phyloP scores from a whole-genome alignment of 2,888 invertebrate species.

The Carcina quercana region DNA sequence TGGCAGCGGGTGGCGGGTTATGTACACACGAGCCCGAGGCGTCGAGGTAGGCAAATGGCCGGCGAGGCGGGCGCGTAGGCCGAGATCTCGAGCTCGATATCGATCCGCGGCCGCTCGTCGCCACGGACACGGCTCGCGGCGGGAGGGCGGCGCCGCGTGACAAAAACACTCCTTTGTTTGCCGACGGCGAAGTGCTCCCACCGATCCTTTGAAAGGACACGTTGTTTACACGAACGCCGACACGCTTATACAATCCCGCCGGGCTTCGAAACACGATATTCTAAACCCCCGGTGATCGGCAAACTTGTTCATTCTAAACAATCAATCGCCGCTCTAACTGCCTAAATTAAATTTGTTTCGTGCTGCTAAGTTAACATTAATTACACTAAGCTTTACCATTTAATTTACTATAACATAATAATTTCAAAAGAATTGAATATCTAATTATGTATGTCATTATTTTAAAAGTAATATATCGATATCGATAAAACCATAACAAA shows the following conservation, averaged over 20 bases:
- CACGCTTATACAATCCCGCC: slow-evolving; percentile 19
- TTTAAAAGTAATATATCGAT: slow-evolving; percentile 24
- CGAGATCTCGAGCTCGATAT: slow-evolving; percentile 67
- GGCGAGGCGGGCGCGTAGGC: slow-evolving; percentile 69
- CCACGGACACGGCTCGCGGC: slow-evolving; percentile 57
- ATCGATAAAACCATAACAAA: slow-evolving; percentile 23
- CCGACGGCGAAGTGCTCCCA: slow-evolving; percentile 32
- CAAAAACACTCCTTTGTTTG: slow-evolving; percentile 72
- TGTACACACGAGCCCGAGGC: slow-evolving; percentile 72
- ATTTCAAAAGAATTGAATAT: too few relatives aligned
- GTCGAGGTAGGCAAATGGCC: slow-evolving; percentile 74
- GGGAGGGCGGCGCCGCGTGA: slow-evolving; percentile 56
- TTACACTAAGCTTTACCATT: too few relatives aligned
- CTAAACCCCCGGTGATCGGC: neutral
- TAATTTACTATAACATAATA: too few relatives aligned
- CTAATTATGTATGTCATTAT: neutral
- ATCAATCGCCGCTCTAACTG: too few relatives aligned
- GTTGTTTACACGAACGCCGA: slow-evolving; percentile 24
- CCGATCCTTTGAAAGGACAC: slow-evolving; percentile 24
- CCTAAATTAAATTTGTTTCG: too few relatives aligned
- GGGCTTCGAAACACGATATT: neutral
- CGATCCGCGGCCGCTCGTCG: slow-evolving; percentile 66
- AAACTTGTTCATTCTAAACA: too few relatives aligned
- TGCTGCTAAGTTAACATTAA: too few relatives aligned
- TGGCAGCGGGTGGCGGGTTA: slow-evolving; percentile 66